These are phyloP conservation scores for Andrena cerasifolii DNA, from an alignment of 1,140 invertebrate genomes.

Conservation along the genomic window DNA sequence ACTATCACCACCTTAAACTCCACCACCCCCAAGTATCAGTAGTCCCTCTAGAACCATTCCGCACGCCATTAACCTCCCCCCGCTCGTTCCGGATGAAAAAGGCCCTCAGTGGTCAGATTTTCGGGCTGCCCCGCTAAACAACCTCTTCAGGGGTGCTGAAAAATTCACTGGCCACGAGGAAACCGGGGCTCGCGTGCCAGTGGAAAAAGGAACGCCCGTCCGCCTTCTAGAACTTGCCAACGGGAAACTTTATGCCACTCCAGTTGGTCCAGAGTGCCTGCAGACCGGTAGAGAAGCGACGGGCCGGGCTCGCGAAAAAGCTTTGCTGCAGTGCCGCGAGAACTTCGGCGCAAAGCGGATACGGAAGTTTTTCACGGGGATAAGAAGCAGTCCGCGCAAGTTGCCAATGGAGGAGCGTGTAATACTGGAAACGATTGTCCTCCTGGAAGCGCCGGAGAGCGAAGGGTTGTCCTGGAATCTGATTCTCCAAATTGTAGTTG, in stretches of 20 bases:
- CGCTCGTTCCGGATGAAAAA: no score
- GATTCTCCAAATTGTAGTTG: no score
- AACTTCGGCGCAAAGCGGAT: neutral
- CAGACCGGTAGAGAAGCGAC: neutral
- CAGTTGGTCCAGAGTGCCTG: neutral
- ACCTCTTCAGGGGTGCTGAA: neutral
- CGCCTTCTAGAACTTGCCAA: neutral
- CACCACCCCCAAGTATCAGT: no score
- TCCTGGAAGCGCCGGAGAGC: no score
- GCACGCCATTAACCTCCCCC: no score
- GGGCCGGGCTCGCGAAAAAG: neutral
- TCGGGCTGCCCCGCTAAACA: neutral
- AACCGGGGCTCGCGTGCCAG: neutral
- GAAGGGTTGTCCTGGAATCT: no score
- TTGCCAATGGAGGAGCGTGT: neutral
- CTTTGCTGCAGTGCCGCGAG: neutral
- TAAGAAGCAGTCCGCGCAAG: neutral
- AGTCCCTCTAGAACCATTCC: no score
- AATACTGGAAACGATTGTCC: neutral
- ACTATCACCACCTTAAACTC: no score
- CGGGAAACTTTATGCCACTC: neutral
- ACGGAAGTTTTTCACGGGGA: constrained; percentile 4
- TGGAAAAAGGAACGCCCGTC: constrained; percentile 1
- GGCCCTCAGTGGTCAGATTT: neutral
- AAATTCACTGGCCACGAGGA: neutral